These are phyloP conservation scores for Magallana nippona DNA, from an alignment of 2,888 invertebrate genomes.

Conservation along the genomic window DNA sequence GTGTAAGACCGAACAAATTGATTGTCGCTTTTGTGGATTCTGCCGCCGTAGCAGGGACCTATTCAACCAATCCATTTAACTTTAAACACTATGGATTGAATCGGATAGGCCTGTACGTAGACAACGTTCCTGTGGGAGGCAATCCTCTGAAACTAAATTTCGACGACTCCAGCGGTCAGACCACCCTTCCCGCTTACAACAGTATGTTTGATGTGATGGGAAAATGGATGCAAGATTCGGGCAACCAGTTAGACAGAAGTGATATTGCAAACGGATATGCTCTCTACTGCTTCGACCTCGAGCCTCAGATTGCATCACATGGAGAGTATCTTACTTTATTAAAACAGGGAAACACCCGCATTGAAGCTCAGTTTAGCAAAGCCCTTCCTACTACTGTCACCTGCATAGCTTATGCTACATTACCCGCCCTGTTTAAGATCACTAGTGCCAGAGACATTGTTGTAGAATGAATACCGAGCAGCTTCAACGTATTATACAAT, in stretches of 20 bases:
- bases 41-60: conserved; percentile 48
- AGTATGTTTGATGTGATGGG: conserved; percentile 46
- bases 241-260: conserved; percentile 41
- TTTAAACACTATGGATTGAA: conserved; percentile 51
- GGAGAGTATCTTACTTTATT: conserved; percentile 35
- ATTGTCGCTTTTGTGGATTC: conserved; percentile 50
- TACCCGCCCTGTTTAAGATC: conserved; percentile 49
- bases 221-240: conserved; percentile 52
- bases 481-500: too few relatives aligned
- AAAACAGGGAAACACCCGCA: conserved; percentile 45
- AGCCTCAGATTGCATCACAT: conserved; percentile 36
- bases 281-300: conserved; percentile 36
- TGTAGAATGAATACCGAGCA: too few relatives aligned
- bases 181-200: conserved; percentile 46
- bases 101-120: conserved; percentile 49
- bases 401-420: conserved; percentile 49
- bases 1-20: conserved; percentile 45
- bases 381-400: conserved; percentile 43
- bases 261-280: conserved; percentile 37
- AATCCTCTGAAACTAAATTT: conserved; percentile 39
- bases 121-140: conserved; percentile 52
- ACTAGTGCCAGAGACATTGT: conserved; percentile 47
- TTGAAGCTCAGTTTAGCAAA: conserved; percentile 49
- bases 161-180: not conserved
- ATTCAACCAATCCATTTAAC: conserved; percentile 54